Conservation (phyloP, 2,113 vertebrate genomes). For the Salvelinus fontinalis region DNA sequence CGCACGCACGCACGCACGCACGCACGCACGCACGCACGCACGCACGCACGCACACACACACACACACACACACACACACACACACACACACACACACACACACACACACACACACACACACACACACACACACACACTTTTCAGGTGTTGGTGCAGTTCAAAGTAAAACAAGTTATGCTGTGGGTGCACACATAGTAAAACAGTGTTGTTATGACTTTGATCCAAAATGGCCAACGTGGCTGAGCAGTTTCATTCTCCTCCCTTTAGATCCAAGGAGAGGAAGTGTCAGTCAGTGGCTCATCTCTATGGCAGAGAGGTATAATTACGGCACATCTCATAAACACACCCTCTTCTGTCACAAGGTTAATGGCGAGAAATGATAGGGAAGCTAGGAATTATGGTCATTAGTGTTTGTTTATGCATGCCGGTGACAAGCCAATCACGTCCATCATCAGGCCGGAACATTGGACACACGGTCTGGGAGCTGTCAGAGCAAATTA, state of each 20-base stretch:
- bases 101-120: background rate
- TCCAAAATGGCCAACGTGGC: background rate
- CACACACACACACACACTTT: background rate
- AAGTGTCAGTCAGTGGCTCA: background rate
- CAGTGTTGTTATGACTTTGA: background rate
- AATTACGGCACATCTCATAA: constrained; percentile 28
- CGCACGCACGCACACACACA: background rate
- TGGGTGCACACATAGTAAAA: background rate
- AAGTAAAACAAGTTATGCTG: background rate
- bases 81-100: background rate
- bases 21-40: background rate
- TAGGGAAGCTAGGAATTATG: constrained; percentile 29
- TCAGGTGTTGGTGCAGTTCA: constrained; percentile 8
- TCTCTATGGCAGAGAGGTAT: background rate
- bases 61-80: constrained; percentile 1
- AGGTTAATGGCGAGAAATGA: constrained; percentile 44
- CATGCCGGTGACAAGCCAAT: background rate
- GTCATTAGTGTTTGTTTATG: constrained; percentile 47
- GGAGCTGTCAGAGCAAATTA: constrained; percentile 41
- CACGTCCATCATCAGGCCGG: constrained; percentile 4
- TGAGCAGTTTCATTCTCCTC: background rate
- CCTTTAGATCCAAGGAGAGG: background rate
- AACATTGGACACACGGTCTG: constrained; percentile 24
- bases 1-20: background rate
- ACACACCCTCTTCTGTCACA: constrained; percentile 19